Evolutionary conservation across 2,888 invertebrate genomes (phyloP), one percentile per base, ranked within the genome.

Genomic region (Gymnocheta viridis): DNA sequence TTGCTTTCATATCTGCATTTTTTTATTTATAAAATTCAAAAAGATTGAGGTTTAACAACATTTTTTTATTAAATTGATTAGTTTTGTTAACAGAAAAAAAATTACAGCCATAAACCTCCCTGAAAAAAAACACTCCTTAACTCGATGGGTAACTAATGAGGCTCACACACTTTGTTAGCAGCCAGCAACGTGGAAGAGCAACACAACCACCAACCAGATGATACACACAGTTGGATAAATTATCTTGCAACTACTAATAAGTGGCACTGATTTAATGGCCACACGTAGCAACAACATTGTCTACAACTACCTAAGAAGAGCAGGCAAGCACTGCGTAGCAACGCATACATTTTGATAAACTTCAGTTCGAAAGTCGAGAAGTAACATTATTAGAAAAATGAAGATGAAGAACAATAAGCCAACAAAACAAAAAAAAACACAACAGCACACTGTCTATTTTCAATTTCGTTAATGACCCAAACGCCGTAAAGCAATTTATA

Each of bases 381-480:
- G 81, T 77, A 72, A 73, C 49, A 67, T 47, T 66, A 69, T 67
- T 76, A 79, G 67, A 83, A 41, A 74, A 47, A 54, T 69, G 27
- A 74, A 74, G 69, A 64, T 67, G 41, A 77, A 77, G 60, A 82
- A 79, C 67, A 69, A 74, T 67, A 60, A 76, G 41, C 3, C 32
- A 29, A 17, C 32, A 41, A 35, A 49, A 41, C 19, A 62, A 79
- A 22, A 58, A 38, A 38, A 38, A n/a, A n/a, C n/a, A 82, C 82
- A 85, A 86, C 85, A 86, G 85, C 79, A 85, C 84, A 86, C 76
- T 86, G 86, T 87, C 88, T 88, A 89, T 90, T 89, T 90, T 90
- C 90, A 90, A 90, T 90, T 90, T 90, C 86, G 89, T 90, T 90
- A 90, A 90, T 90, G 90, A 90, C 89, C 89, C 90, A 88, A 90